Evolutionary conservation across 2,888 invertebrate genomes (phyloP).

Genomic region (Hyalella azteca): DNA sequence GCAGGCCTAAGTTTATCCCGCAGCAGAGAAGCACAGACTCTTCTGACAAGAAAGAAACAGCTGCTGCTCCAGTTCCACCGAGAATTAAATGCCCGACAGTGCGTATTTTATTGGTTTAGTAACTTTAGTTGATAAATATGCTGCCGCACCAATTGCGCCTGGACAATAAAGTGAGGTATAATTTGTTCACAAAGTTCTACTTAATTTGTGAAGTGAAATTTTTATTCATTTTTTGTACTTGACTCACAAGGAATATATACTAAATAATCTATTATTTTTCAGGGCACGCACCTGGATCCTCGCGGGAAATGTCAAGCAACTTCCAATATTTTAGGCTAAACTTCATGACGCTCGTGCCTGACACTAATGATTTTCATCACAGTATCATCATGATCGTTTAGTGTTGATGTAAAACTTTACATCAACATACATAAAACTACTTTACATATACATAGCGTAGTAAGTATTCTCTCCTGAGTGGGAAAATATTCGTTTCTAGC

Average conservation of each 20-base stretch:
- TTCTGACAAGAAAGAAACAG: neutral
- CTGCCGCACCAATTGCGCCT: neutral
- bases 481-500: no score
- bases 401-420: no score
- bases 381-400: no score
- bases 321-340: slow-evolving; percentile 19
- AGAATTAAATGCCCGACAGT: slow-evolving; percentile 55
- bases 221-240: neutral
- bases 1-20: slow-evolving; percentile 55
- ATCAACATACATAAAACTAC: no score
- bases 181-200: neutral
- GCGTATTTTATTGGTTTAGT: neutral
- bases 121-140: neutral
- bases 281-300: slow-evolving; percentile 51
- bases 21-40: slow-evolving; percentile 40
- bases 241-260: neutral
- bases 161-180: neutral
- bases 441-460: no score
- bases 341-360: no score
- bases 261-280: neutral
- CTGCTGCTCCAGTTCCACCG: slow-evolving; percentile 44
- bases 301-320: slow-evolving; percentile 48
- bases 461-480: no score
- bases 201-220: neutral
- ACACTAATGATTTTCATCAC: no score